Base-by-base conservation (phyloP, 2,113 vertebrate genomes). In the Forbesichthys agassizii region DNA sequence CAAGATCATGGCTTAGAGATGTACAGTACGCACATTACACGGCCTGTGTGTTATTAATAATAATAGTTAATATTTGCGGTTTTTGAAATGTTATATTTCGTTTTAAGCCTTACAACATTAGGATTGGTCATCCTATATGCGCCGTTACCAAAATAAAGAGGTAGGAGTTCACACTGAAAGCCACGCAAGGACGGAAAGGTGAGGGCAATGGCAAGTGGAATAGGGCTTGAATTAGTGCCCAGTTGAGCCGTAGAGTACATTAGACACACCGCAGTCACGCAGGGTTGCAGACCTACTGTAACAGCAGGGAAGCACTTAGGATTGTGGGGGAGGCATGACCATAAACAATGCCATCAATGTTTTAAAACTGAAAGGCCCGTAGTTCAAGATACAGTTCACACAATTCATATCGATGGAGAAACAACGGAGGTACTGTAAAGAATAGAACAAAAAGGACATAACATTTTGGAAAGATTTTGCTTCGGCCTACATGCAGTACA, bases 161-260 rank as follows among this genome's bases (percentile, higher is more conserved):
- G 20, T 61, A 62, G 27, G 57, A 75, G 73, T 70, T 56, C 69
- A 64, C 66, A 75, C 80, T 71, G 69, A 27, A 27, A 47, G 60
- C 71, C 62, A 27, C 27, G 2, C 2, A 27, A 27, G 27, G 27
- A 27, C 27, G 27, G 27, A 27, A 27, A 36, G n/a, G 11, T 64
- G 70, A 65, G 36, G 68, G 46, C 27, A 27, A 27, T 27, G 27
- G 2, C 27, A 27, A 27, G 27, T 27, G 27, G 1, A 27, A 27
- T 27, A 27, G 62, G 77, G 59, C 71, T 69, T 54, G 62, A 79
- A 76, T 71, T 60, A 59, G 76, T 69, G 85, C 75, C 78, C 57
- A 58, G 71, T 64, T 60, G 74, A 85, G 60, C 57, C 55, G 69
- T 64, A 62, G 74, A 85, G 60, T 74, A 56, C 64, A 80, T 78